Evolutionary conservation across 1,140 invertebrate species (phyloP), one percentile per base, ranked within the genome.

Genomic region (Thaumatotibia leucotreta): DNA sequence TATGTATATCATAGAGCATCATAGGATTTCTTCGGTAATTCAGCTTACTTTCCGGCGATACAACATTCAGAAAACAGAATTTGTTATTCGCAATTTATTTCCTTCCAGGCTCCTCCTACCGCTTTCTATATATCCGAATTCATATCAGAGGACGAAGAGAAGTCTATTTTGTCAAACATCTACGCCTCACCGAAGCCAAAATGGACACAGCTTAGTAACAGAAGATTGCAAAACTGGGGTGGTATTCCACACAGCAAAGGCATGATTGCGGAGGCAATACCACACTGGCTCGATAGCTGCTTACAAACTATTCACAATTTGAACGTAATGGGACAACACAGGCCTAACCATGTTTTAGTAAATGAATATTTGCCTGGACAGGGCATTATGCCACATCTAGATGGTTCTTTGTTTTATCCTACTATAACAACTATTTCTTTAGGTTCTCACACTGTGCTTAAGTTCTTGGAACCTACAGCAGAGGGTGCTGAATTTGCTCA

Each of bases 181-280:
- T 95, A 98, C 81, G 89, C 91, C 54, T 94, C 94, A 22, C 98
- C 98, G 5, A 96, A 97, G 85, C 97, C 98, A 32, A 99, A 99
- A 90, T 99, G 98, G 98, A 98, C 97, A 3, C 96, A 97, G 82
- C 92, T 99, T 27, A 95, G 95, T 20, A 96, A 99, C 84, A 92
- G 98, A 69, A 93, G 98, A 73, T 91, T 99, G 9, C 97, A 99
- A 90, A 99, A 99, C 88, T 99, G 98, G 95, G 98, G 98, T 77
- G 98, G 98, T 0, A 92, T 98, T 45, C 98, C 97, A 4, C 97
- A 98, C 87, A 92, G 93, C 1, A 98, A 98, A 84, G 98, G 98
- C 65, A 99, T 99, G 97, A 95, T 99, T 72, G 94, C 95, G n/a
- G 98, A 99, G 89, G 86, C 93, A 72, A 94, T 99, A 74, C 98